Evolutionary conservation across 2,113 vertebrate genomes (phyloP).

Genomic region (Regulus satrapa): DNA sequence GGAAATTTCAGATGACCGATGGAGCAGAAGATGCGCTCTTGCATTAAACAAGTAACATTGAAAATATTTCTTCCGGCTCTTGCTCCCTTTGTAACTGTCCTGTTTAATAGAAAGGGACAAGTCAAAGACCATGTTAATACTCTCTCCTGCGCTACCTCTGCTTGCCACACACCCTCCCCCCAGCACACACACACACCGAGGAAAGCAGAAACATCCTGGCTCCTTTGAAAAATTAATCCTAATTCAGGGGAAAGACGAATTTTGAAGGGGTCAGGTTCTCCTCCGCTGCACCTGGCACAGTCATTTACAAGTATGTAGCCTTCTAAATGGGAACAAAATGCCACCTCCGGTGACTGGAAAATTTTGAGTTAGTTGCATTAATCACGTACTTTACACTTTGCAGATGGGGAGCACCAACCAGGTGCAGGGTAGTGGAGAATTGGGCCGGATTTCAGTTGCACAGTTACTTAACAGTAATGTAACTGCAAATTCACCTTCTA

Average conservation of each 20-base stretch:
- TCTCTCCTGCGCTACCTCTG: not conserved
- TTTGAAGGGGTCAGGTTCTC: not conserved
- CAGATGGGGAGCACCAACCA: not conserved
- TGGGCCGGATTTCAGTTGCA: not conserved
- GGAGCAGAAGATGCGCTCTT: not conserved
- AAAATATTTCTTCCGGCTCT: not conserved
- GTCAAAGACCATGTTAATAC: not conserved
- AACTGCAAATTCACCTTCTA: not conserved
- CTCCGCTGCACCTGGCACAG: constrained; percentile 11
- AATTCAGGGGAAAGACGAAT: not conserved
- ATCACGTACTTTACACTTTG: constrained; percentile 12
- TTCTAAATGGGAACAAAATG: not conserved
- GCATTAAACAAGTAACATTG: not conserved
- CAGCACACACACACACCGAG: not conserved
- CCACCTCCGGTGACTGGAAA: not conserved
- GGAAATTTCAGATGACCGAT: not conserved
- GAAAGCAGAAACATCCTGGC: not conserved
- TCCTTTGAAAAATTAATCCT: constrained; percentile 20
- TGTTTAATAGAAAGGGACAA: not conserved
- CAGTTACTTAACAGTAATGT: not conserved
- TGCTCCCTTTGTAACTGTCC: fast-evolving
- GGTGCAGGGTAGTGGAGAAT: not conserved
- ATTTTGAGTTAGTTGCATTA: not conserved
- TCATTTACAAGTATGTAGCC: constrained; percentile 4
- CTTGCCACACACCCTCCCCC: not conserved